phyloP scores from a whole-genome alignment of 2,888 invertebrate species.

The Molanna angustata region DNA sequence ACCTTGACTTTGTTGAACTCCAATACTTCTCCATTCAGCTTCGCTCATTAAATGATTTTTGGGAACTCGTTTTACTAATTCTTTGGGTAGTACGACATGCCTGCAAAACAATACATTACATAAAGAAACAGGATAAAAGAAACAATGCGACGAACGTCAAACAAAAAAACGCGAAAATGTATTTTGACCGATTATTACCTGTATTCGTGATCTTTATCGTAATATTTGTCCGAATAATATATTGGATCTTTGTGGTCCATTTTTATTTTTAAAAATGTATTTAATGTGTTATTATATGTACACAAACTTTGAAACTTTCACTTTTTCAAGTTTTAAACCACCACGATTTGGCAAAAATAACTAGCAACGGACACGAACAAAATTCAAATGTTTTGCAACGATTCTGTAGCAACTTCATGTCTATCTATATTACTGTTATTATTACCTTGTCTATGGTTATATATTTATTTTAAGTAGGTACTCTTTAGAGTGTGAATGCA shows the following conservation, averaged over 20 bases:
- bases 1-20: conserved; percentile 94
- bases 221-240: conserved; percentile 92
- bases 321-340: too few species aligned
- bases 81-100: conserved; percentile 93
- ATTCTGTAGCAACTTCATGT: neutral
- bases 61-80: conserved; percentile 85
- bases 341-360: too few species aligned
- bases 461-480: too few species aligned
- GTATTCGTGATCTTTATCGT: conserved; percentile 88
- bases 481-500: too few species aligned
- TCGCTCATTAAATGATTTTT: conserved; percentile 93
- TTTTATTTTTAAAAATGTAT: conserved; percentile 13
- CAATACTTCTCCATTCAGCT: conserved; percentile 89
- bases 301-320: too few species aligned
- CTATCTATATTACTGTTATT: too few species aligned
- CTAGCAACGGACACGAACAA: conserved; percentile 3
- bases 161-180: too few species aligned
- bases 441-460: too few species aligned
- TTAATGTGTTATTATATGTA: too few species aligned
- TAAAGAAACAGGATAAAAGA: too few species aligned
- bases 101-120: conserved; percentile 49
- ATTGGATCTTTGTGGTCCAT: conserved; percentile 68
- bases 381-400: conserved; percentile 2
- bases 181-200: too few species aligned
- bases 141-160: too few species aligned